A percentile compares a stretch with the other conserved stretches of the same genome.
phyloP scores from a whole-genome alignment of 2,797 vertebrate genomes.

The Bryconaethiops microstoma region DNA sequence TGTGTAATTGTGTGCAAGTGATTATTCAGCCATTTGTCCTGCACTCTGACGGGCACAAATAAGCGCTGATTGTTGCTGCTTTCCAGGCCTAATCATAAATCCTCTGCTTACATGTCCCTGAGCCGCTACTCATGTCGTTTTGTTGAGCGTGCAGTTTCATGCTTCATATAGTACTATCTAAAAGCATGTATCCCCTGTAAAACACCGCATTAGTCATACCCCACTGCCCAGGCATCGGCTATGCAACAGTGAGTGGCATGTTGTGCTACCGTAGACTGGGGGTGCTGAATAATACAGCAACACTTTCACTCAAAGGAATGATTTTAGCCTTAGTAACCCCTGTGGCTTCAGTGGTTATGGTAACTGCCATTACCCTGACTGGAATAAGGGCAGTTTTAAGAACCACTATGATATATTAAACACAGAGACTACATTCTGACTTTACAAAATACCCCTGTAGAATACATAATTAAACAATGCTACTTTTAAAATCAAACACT shows the following conservation, averaged over 20 bases:
- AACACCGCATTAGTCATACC: neutral
- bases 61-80: constrained; percentile 30
- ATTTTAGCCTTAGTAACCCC: neutral
- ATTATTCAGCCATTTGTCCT: constrained; percentile 42
- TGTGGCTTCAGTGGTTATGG: neutral
- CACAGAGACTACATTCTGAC: neutral
- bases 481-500: neutral
- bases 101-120: constrained; percentile 25
- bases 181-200: neutral
- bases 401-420: neutral
- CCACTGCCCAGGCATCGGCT: no score
- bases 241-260: neutral
- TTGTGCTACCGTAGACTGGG: neutral
- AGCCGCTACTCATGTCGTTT: constrained; percentile 15
- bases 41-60: constrained; percentile 10
- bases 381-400: neutral
- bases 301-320: neutral
- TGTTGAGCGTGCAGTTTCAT: constrained; percentile 17
- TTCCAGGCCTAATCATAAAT: constrained; percentile 40
- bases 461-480: neutral
- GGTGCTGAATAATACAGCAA: neutral
- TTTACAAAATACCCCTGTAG: neutral
- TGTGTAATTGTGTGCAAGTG: constrained; percentile 9
- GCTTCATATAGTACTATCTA: neutral
- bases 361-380: neutral